Conservation (phyloP, 2,888 invertebrate species). For the Plagodis dolabraria region DNA sequence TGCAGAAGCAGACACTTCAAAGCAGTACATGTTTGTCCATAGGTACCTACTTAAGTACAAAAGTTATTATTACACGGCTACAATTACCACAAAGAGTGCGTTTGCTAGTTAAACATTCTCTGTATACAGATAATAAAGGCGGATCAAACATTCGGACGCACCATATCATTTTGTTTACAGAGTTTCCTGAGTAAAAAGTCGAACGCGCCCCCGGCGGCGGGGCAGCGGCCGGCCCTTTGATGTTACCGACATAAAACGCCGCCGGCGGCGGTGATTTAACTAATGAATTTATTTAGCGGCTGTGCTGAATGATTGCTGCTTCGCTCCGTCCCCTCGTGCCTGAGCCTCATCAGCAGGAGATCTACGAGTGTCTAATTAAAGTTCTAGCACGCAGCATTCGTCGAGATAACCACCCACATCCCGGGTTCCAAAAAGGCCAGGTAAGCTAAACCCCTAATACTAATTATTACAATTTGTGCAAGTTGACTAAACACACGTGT, state of each 20-base stretch:
- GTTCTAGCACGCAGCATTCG: background rate
- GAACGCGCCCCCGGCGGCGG: slow-evolving; percentile 76
- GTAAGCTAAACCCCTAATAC: too few species aligned
- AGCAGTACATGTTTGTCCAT: slow-evolving; percentile 48
- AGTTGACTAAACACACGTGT: too few species aligned
- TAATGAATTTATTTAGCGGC: slow-evolving; percentile 86
- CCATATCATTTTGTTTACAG: slow-evolving; percentile 84
- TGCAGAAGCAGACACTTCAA: slow-evolving; percentile 42
- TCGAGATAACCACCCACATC: too few species aligned
- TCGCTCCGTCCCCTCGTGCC: slow-evolving; percentile 43
- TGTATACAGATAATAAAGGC: slow-evolving; percentile 81
- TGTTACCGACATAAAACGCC: slow-evolving; percentile 84
- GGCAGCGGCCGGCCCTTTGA: slow-evolving; percentile 77
- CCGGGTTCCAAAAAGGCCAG: too few species aligned
- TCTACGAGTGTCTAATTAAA: slow-evolving; percentile 20
- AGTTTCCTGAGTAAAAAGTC: slow-evolving; percentile 84
- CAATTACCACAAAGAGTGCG: slow-evolving; percentile 71
- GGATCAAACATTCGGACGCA: slow-evolving; percentile 82
- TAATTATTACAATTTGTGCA: too few species aligned
- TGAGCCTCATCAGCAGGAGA: slow-evolving; percentile 27
- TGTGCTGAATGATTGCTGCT: slow-evolving; percentile 65
- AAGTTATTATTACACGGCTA: slow-evolving; percentile 64
- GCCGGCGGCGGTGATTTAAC: slow-evolving; percentile 83
- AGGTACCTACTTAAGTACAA: slow-evolving; percentile 48
- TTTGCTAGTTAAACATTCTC: slow-evolving; percentile 74